Evolutionary conservation across 1,140 invertebrate species (phyloP).

Genomic region (Nephila pilipes): DNA sequence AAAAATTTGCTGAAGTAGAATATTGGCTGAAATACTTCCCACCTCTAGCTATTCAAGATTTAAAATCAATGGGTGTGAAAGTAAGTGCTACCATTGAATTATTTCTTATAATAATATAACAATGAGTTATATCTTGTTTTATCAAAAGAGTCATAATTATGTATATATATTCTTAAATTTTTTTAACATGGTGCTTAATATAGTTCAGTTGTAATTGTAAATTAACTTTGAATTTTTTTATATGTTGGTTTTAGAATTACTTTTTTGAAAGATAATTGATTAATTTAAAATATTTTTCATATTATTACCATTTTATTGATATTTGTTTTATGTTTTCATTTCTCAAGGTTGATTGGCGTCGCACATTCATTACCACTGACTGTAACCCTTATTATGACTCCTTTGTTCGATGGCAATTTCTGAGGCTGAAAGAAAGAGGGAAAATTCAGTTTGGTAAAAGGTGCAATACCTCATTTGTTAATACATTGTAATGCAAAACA

Average conservation of each 20-base stretch:
- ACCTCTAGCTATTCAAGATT: slow-evolving; percentile 91
- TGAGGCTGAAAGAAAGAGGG: slow-evolving; percentile 91
- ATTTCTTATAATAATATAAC: too few species aligned
- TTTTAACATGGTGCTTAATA: too few species aligned
- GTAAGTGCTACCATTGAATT: slow-evolving; percentile 82
- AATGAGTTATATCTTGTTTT: too few species aligned
- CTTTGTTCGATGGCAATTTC: slow-evolving; percentile 98
- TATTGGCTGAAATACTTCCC: slow-evolving; percentile 99
- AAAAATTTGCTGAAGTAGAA: slow-evolving; percentile 92
- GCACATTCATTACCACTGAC: slow-evolving; percentile 99
- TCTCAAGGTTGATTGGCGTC: slow-evolving; percentile 95
- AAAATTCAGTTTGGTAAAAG: slow-evolving; percentile 98
- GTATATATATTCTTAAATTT: too few species aligned
- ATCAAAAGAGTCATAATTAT: too few species aligned
- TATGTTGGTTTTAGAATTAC: too few species aligned
- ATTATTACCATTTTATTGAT: too few species aligned
- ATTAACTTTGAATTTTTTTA: too few species aligned
- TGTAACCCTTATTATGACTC: slow-evolving; percentile 99
- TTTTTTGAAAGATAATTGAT: too few species aligned
- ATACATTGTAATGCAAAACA: too few species aligned
- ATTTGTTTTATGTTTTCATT: neutral
- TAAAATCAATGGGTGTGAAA: slow-evolving; percentile 94
- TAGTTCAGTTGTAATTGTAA: too few species aligned
- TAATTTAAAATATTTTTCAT: too few species aligned
- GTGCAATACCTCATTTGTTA: slow-evolving; percentile 77